Evolutionary conservation across 2,797 vertebrate species (phyloP).

Genomic region (Novumbra hubbsi): DNA sequence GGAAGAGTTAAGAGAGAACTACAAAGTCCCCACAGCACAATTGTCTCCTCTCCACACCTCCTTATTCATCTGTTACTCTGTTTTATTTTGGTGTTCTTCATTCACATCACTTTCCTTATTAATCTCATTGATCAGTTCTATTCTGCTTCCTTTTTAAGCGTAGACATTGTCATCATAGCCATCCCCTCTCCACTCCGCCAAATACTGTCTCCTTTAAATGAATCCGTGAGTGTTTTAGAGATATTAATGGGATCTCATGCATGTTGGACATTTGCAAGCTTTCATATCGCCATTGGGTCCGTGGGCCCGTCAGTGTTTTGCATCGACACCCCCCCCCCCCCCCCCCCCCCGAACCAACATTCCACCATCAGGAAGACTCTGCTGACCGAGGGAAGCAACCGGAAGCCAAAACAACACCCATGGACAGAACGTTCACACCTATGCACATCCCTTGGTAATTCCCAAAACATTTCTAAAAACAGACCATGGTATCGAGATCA

Average conservation of each 20-base stretch:
- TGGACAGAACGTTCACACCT: conserved; percentile 73
- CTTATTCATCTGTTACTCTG: conserved; percentile 30
- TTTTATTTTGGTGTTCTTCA: conserved; percentile 17
- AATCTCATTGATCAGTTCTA: not conserved
- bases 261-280: conserved; percentile 95
- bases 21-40: conserved; percentile 45
- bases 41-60: conserved; percentile 17
- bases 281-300: conserved; percentile 78
- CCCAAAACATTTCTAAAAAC: conserved; percentile 89
- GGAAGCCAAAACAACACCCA: conserved; percentile 74
- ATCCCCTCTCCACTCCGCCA: conserved; percentile 4
- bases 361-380: conserved; percentile 84
- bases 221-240: conserved; percentile 89
- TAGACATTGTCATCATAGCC: conserved; percentile 1
- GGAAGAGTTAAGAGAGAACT: conserved; percentile 43
- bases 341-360: conserved; percentile 77
- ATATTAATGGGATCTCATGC: conserved; percentile 94
- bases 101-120: conserved; percentile 4
- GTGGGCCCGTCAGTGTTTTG: conserved; percentile 37
- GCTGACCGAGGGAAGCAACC: conserved; percentile 79
- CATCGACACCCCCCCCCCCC: conserved; percentile 40
- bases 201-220: conserved; percentile 94
- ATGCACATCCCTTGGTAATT: conserved; percentile 95
- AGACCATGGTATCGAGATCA: conserved; percentile 89
- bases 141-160: conserved; percentile 2